phyloP scores from a whole-genome alignment of 2,113 vertebrate genomes.

The Gasterosteus aculeatus region DNA sequence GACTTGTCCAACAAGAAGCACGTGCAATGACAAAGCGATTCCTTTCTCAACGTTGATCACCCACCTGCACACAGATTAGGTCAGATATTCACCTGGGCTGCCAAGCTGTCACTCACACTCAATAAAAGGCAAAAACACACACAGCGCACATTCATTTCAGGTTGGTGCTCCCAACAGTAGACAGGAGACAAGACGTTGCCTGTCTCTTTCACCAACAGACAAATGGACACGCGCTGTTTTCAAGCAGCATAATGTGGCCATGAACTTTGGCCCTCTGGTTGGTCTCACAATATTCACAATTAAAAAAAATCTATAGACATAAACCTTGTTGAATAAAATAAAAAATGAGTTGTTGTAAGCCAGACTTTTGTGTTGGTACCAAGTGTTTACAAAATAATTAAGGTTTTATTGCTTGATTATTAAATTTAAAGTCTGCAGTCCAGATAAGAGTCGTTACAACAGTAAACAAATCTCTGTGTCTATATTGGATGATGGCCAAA shows the following conservation, averaged over 20 bases:
- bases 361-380: background rate
- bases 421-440: slow-evolving; percentile 16
- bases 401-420: slow-evolving; percentile 3
- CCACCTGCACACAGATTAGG: slow-evolving; percentile 81
- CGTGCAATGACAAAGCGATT: slow-evolving; percentile 81
- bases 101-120: slow-evolving; percentile 78
- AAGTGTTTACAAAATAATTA: background rate
- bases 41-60: slow-evolving; percentile 63
- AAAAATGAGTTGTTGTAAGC: background rate
- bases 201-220: slow-evolving; percentile 12
- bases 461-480: slow-evolving; percentile 21
- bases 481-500: slow-evolving; percentile 22
- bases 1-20: slow-evolving; percentile 80
- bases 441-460: slow-evolving; percentile 27
- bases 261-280: background rate
- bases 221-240: background rate
- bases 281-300: background rate
- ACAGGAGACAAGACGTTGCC: slow-evolving; percentile 33
- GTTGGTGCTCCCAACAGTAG: slow-evolving; percentile 40
- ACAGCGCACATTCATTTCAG: slow-evolving; percentile 67
- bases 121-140: slow-evolving; percentile 52
- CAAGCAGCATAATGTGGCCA: background rate
- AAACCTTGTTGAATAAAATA: background rate
- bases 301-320: background rate
- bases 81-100: slow-evolving; percentile 77